Evolutionary conservation across 1,140 invertebrate species (phyloP), one percentile per base, ranked within the genome.

Genomic region (Drosophila pachea): DNA sequence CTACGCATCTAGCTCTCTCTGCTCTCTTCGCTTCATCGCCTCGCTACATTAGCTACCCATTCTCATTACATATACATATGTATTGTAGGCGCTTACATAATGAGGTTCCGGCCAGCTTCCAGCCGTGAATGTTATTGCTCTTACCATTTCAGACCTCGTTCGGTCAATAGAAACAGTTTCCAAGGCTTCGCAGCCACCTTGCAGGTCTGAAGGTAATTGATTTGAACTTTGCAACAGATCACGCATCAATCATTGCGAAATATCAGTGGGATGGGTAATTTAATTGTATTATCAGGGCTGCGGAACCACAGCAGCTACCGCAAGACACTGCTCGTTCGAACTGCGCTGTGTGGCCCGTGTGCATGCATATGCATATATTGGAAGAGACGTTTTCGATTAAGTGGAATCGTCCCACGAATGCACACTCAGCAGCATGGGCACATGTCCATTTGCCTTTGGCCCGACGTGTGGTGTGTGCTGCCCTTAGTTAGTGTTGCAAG

Each of bases 201-300:
- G 47, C 42, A 35, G 8, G 48, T 35, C n/a, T 32, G 63, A 71
- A 67, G 64, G 56, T 48, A 67, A 72, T 67, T 67, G 22, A 67
- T 43, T 68, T 72, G 58, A 72, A 74, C 56, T 65, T 70, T 16
- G 54, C 50, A 54, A 14, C 54, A 53, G 56, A 71, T 50, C 59
- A 43, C 50, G 45, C 52, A 67, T 71, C 56, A 71, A 74, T 74
- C 72, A 71, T 56, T 40, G 67, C 32, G 11, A 49, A 63, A 55
- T 45, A 43, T 32, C n/a, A 49, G n/a, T 45, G 36, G 61, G 49
- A 40, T 65, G 49, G 43, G 55, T 55, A 47, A 66, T 65, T 65
- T 32, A 66, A 70, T 65, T 45, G 58, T 45, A 64, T 64, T 31
- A n/a, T 43, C 52, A 69, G 40, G 67, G 47, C 60, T 64, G 38